Evolutionary conservation across 2,113 vertebrate genomes (phyloP).

Genomic region (Actenoides hombroni): DNA sequence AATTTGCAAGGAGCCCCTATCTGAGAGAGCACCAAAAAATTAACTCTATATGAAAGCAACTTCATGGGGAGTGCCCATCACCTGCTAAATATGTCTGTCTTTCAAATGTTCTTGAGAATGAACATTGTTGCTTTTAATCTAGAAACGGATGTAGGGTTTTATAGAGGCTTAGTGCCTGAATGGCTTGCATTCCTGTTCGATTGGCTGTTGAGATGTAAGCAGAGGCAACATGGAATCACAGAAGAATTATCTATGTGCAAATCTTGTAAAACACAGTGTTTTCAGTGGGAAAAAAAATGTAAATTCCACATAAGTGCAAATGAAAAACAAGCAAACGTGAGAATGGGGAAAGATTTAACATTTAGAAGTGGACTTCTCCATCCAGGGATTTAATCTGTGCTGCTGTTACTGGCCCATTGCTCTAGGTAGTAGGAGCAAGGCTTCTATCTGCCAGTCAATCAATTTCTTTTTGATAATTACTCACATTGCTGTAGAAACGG

Average conservation of each 20-base stretch:
- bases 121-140: background rate
- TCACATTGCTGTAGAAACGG: constrained; percentile 52
- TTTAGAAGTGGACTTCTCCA: background rate
- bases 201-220: background rate
- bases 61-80: background rate
- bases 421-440: constrained; percentile 26
- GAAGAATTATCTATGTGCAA: background rate
- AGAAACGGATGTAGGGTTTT: background rate
- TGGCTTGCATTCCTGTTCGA: background rate
- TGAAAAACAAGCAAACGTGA: background rate
- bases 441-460: constrained; percentile 42
- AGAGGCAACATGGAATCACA: background rate
- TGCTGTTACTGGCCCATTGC: background rate
- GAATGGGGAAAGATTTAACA: background rate
- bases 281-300: background rate
- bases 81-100: background rate
- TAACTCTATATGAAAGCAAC: background rate
- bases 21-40: background rate
- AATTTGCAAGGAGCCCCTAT: background rate
- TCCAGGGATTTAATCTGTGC: background rate
- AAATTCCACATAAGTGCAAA: background rate
- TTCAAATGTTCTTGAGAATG: background rate
- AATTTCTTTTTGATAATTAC: constrained; percentile 53
- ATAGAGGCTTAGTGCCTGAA: background rate
- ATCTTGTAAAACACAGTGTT: background rate